Evolutionary conservation across 1,140 invertebrate species (phyloP).

Genomic region (Polyergus mexicanus): DNA sequence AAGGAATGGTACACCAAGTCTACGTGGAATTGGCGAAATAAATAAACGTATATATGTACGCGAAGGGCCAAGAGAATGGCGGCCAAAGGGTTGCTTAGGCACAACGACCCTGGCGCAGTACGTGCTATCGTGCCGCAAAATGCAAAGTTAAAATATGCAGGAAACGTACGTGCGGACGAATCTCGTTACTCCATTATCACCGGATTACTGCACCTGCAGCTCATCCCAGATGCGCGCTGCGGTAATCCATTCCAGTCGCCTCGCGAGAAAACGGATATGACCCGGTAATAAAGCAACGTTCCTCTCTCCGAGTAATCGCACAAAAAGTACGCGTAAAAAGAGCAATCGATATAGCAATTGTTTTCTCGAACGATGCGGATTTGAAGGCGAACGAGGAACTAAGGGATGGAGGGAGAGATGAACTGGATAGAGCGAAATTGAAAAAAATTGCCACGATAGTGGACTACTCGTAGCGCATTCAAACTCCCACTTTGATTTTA

Average conservation of each 20-base stretch:
- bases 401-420: neutral
- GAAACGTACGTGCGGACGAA: slow-evolving; percentile 83
- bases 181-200: slow-evolving; percentile 85
- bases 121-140: slow-evolving; percentile 69
- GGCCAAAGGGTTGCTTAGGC: slow-evolving; percentile 57
- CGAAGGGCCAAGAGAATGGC: neutral
- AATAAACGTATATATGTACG: slow-evolving; percentile 43
- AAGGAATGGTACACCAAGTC: neutral
- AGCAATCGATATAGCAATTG: slow-evolving; percentile 1
- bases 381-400: neutral
- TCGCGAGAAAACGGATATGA: slow-evolving; percentile 4
- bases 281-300: slow-evolving; percentile 76
- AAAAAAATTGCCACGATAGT: neutral
- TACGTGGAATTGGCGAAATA: slow-evolving; percentile 38
- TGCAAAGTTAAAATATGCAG: slow-evolving; percentile 85
- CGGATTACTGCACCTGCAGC: slow-evolving; percentile 83
- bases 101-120: slow-evolving; percentile 56
- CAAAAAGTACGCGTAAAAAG: slow-evolving; percentile 29
- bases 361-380: slow-evolving; percentile 1
- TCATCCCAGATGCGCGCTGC: slow-evolving; percentile 69
- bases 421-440: neutral
- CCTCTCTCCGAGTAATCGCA: slow-evolving; percentile 70
- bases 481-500: slow-evolving; percentile 14
- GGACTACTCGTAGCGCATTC: neutral
- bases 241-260: slow-evolving; percentile 76